A percentile compares a stretch with the other conserved stretches of the same genome.
phyloP scores from a whole-genome alignment of 2,888 invertebrate genomes.

The Ypsolopha sequella region DNA sequence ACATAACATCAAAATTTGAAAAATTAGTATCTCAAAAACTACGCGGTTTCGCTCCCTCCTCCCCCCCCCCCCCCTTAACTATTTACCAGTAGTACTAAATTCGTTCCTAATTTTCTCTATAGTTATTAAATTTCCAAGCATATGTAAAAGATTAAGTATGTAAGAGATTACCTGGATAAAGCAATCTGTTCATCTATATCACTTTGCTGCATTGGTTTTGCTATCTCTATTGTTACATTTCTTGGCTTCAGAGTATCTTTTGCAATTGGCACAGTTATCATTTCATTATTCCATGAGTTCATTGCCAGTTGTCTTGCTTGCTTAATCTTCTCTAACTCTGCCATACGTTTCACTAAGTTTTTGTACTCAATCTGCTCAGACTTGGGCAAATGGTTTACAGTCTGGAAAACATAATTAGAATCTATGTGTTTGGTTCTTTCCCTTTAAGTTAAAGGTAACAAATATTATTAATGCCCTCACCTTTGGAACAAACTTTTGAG shows the following conservation, averaged over 20 bases:
- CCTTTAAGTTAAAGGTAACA: not conserved
- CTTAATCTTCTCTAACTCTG: conserved; percentile 59
- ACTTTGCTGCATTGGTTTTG: conserved; percentile 15
- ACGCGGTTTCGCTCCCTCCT: too few relatives aligned
- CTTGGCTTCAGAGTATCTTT: conserved; percentile 50
- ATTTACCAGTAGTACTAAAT: too few relatives aligned
- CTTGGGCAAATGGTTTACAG: conserved; percentile 57
- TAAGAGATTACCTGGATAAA: conserved; percentile 37
- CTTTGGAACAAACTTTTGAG: conserved; percentile 55
- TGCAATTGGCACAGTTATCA: conserved; percentile 7
- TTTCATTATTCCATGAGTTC: conserved; percentile 10
- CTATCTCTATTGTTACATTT: conserved; percentile 29
- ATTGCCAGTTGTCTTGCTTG: conserved; percentile 42
- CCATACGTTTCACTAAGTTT: conserved; percentile 58
- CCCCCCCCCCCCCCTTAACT: too few relatives aligned
- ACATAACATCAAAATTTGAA: too few relatives aligned
- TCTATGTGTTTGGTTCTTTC: not conserved
- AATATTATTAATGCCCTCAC: conserved; percentile 20
- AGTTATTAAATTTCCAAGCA: not conserved
- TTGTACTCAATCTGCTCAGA: conserved; percentile 62
- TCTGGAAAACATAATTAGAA: conserved; percentile 28
- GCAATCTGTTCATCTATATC: conserved; percentile 49
- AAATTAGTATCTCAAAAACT: too few relatives aligned
- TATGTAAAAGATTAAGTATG: not conserved
- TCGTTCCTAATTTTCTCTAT: too few relatives aligned